phyloP scores from a whole-genome alignment of 2,113 vertebrate genomes.

The Barnardius zonarius region DNA sequence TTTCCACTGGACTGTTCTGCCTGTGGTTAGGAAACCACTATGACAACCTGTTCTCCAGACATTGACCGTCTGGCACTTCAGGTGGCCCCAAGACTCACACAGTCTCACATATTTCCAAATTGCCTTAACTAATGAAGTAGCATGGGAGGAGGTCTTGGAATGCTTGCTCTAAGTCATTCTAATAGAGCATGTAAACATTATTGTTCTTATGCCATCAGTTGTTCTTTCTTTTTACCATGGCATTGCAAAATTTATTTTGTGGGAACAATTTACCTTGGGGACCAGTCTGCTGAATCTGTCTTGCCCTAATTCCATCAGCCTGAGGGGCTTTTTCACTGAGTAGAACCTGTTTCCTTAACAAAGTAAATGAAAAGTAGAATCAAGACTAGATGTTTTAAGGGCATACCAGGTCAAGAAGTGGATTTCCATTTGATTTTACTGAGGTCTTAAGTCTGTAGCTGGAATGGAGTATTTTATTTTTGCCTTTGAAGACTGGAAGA shows the following conservation, averaged over 20 bases:
- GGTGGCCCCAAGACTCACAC: neutral
- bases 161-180: neutral
- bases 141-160: neutral
- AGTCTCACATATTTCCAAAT: neutral
- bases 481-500: neutral
- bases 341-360: neutral
- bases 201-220: neutral
- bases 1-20: neutral
- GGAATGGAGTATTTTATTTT: neutral
- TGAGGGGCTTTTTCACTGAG: neutral
- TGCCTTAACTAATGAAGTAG: neutral
- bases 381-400: neutral
- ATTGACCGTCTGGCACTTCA: neutral
- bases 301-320: neutral
- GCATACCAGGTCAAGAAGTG: neutral
- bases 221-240: neutral
- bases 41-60: slow-evolving; percentile 28
- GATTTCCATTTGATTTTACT: neutral
- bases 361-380: neutral
- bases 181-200: neutral
- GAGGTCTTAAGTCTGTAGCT: neutral
- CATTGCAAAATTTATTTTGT: neutral
- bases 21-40: neutral
- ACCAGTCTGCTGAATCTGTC: neutral
- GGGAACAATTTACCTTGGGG: neutral